Conservation (phyloP, 2,888 invertebrate species). For the Brachypterus glaber region DNA sequence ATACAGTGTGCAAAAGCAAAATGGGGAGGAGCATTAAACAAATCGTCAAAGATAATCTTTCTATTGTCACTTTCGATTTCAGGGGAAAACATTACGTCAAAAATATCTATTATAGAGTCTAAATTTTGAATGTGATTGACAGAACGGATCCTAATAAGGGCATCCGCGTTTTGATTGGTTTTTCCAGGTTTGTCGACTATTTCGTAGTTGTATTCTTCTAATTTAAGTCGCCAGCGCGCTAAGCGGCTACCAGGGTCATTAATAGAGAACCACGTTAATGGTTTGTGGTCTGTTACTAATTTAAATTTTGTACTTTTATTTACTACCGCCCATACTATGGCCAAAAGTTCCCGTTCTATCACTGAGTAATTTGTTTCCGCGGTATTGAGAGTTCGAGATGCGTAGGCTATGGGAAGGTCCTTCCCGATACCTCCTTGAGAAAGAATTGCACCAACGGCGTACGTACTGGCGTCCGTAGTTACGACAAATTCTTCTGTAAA, state of each 20-base stretch:
- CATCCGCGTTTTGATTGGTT: constrained; percentile 24
- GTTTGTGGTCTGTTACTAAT: constrained; percentile 33
- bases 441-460: constrained; percentile 27
- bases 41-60: too few species aligned
- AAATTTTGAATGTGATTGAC: too few species aligned
- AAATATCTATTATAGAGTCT: too few species aligned
- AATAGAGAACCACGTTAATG: constrained; percentile 32
- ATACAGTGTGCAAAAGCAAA: too few species aligned
- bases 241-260: constrained; percentile 25
- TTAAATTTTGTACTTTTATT: constrained; percentile 22
- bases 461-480: constrained; percentile 32
- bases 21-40: too few species aligned
- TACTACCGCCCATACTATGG: constrained; percentile 29
- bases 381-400: constrained; percentile 28
- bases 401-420: constrained; percentile 33
- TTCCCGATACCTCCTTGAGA: constrained; percentile 26
- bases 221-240: constrained; percentile 27
- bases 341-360: constrained; percentile 33
- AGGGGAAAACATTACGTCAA: too few species aligned
- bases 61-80: too few species aligned
- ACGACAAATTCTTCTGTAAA: constrained; percentile 26
- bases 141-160: constrained; percentile 12
- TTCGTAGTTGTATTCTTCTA: constrained; percentile 30
- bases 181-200: constrained; percentile 26
- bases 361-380: constrained; percentile 32